phyloP scores from a whole-genome alignment of 1,140 invertebrate genomes.

The Drosophila nannoptera region DNA sequence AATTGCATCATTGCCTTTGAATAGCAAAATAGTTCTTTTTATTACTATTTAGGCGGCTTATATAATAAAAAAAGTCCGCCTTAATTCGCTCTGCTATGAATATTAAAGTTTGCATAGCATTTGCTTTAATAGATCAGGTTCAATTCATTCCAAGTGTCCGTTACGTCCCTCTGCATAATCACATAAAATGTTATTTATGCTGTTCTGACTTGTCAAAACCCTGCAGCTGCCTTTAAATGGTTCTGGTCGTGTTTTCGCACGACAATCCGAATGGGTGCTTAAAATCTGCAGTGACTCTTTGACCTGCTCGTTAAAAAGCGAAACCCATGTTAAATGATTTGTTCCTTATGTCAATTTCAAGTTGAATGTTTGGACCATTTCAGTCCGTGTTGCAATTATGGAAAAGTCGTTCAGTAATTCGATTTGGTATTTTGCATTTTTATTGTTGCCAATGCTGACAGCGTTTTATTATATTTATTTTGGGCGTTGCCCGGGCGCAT shows the following conservation, averaged over 20 bases:
- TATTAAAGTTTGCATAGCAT: conserved; percentile 27
- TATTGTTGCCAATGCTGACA: conserved; percentile 72
- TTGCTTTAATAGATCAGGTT: conserved; percentile 48
- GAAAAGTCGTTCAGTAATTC: conserved; percentile 67
- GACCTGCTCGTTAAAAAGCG: conserved; percentile 47
- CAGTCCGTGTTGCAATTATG: conserved; percentile 51
- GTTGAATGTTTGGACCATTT: conserved; percentile 34
- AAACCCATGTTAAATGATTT: conserved; percentile 42
- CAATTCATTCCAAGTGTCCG: conserved; percentile 49
- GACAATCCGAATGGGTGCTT: conserved; percentile 11
- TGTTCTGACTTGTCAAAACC: conserved; percentile 20
- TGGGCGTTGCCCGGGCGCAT: conserved; percentile 59
- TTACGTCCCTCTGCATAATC: conserved; percentile 47
- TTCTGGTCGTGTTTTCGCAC: conserved; percentile 18
- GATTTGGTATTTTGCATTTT: conserved; percentile 69
- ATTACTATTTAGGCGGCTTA: conserved; percentile 3
- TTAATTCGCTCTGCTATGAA: conserved; percentile 29
- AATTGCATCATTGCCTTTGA: conserved; percentile 32
- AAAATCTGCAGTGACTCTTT: conserved; percentile 53
- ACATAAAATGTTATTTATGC: conserved; percentile 60
- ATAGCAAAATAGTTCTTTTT: conserved; percentile 1
- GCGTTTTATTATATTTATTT: conserved; percentile 75
- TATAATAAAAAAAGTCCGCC: conserved; percentile 3
- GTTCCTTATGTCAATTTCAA: conserved; percentile 56
- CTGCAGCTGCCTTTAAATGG: conserved; percentile 50